Base-by-base conservation (phyloP, 2,797 vertebrate species). In the Enteromius argenteus region DNA sequence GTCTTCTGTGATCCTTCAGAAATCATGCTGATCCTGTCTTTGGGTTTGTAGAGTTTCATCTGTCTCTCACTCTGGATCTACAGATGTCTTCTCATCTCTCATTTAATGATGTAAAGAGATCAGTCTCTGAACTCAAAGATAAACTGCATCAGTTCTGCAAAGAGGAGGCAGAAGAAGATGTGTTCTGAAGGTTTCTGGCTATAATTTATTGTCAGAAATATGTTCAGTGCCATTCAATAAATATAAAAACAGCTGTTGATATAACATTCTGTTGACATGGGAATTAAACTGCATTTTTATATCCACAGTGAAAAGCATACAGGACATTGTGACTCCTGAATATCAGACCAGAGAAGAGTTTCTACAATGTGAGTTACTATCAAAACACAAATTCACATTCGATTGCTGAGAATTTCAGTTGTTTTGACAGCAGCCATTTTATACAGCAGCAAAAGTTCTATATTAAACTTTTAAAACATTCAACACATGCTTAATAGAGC, bases 51-150 rank as follows among this genome's bases (percentile, higher is more conserved):
- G 81, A 77, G 35, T 68, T 46, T 77, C 5, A 0, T 51, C 17
- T 51, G 11, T 77, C 35, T 58, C 73, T 17, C 15, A 44, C 21
- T 32, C 53, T 44, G 35, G 44, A 77, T 44, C n/a, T 15, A 44
- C 67, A 71, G n/a, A 27, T 14, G 2, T 19, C 19, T 14, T 42
- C 64, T 46, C 15, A 0, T 39, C 49, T 68, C 37, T 23, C 11
- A 35, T 77, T 58, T 32, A 64, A 77, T 39, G 49, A 58, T 9
- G 37, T 58, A 21, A 13, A 44, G 9, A 69, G 69, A 76, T 69
- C 23, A 44, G 73, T 68, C 1, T 42, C 46, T 83, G 46, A 77
- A 53, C 46, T 83, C 32, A 76, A 32, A 66, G 66, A 68, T 2
- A 23, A 69, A 69, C 37, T 69, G 11, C 32, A 23, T 23, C n/a